Conservation (phyloP, 2,113 vertebrate genomes). For the Mus spicilegus region DNA sequence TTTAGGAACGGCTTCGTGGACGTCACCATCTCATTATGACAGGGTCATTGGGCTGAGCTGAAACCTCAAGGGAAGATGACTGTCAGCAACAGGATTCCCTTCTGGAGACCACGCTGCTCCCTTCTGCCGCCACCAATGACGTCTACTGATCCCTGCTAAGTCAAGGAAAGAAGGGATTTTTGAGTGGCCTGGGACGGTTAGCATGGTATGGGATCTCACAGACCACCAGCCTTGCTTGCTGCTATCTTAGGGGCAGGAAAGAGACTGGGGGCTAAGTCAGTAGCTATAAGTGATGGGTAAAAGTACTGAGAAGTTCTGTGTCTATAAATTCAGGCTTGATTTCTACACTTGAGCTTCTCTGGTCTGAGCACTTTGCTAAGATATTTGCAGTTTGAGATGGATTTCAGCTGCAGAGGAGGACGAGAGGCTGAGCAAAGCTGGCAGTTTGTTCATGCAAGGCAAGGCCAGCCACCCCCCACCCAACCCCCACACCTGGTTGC, state of each 20-base stretch:
- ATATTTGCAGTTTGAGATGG: background rate
- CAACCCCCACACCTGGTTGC: background rate
- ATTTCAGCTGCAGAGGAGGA: background rate
- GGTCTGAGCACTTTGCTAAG: background rate
- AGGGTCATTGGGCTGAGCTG: background rate
- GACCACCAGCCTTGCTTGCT: background rate
- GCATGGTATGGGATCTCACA: background rate
- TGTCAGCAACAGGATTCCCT: slow-evolving; percentile 8
- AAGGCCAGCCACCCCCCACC: background rate
- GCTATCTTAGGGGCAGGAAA: background rate
- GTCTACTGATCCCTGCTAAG: background rate
- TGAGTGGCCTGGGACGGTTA: background rate
- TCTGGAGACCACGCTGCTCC: background rate
- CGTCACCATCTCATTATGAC: background rate
- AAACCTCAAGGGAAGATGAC: slow-evolving; percentile 21
- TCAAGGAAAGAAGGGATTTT: slow-evolving; percentile 10
- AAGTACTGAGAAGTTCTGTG: background rate
- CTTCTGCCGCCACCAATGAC: background rate
- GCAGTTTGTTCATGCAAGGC: background rate
- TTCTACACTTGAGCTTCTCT: background rate
- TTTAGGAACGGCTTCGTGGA: background rate
- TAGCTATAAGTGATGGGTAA: background rate
- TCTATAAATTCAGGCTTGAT: slow-evolving; percentile 4
- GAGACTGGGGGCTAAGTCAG: background rate
- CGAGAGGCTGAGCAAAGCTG: background rate